phyloP scores from a whole-genome alignment of 2,888 invertebrate genomes.

The Cinara cedri region DNA sequence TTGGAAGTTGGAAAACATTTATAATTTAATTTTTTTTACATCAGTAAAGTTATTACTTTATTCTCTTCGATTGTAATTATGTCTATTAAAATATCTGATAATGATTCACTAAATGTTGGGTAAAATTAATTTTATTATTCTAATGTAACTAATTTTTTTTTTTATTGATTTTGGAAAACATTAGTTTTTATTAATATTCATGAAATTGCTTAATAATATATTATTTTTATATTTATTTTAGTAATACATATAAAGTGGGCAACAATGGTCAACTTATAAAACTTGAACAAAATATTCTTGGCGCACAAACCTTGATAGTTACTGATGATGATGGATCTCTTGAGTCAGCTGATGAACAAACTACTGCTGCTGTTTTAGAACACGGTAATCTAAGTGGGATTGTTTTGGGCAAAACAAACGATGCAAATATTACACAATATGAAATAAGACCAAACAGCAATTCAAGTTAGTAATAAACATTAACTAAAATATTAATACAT shows the following conservation, averaged over 20 bases:
- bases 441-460: constrained; percentile 54
- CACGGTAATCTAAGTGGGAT: constrained; percentile 43
- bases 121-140: not conserved
- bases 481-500: not conserved
- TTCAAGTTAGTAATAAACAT: constrained; percentile 13
- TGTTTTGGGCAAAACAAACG: constrained; percentile 51
- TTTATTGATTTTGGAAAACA: constrained; percentile 25
- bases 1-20: too few species aligned
- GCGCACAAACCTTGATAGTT: constrained; percentile 62
- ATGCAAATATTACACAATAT: constrained; percentile 56
- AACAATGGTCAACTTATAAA: constrained; percentile 50
- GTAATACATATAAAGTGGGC: constrained; percentile 45
- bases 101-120: constrained; percentile 43
- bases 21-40: too few species aligned
- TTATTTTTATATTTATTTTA: constrained; percentile 5
- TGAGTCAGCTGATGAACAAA: constrained; percentile 65
- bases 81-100: constrained; percentile 43
- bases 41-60: not conserved
- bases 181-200: constrained; percentile 9
- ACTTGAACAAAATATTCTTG: constrained; percentile 52
- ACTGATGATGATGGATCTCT: constrained; percentile 65
- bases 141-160: not conserved
- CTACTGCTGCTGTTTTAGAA: constrained; percentile 64
- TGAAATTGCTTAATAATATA: constrained; percentile 10
- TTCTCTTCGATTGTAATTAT: constrained; percentile 15